phyloP scores from a whole-genome alignment of 1,140 invertebrate genomes.

The Ylistrum balloti region DNA sequence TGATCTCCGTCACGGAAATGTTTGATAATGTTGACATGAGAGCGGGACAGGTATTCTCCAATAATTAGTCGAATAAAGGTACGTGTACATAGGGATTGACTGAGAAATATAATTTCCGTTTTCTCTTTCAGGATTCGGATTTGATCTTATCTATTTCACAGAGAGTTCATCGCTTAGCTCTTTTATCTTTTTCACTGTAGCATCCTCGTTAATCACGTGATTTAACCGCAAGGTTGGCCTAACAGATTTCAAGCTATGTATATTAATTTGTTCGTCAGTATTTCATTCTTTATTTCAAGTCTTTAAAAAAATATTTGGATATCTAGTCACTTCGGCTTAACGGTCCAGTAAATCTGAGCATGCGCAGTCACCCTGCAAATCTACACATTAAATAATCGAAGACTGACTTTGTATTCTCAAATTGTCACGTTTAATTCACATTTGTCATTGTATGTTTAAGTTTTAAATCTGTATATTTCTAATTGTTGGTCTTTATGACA shows the following conservation, averaged over 20 bases:
- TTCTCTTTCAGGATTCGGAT: slow-evolving; percentile 24
- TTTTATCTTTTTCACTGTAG: background rate
- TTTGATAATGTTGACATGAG: slow-evolving; percentile 39
- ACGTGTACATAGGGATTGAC: slow-evolving; percentile 25
- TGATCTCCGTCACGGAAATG: slow-evolving; percentile 37
- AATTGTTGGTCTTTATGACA: background rate
- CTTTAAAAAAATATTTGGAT: no score
- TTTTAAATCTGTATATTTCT: no score
- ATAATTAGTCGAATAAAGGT: slow-evolving; percentile 18
- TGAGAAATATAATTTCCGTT: slow-evolving; percentile 40
- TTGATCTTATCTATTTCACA: background rate
- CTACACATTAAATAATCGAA: no score
- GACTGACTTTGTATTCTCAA: no score
- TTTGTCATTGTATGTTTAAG: no score
- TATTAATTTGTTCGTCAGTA: no score
- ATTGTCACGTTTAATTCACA: no score
- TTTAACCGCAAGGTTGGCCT: background rate
- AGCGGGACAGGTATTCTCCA: background rate
- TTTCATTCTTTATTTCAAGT: no score
- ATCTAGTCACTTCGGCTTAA: no score
- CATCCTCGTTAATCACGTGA: background rate
- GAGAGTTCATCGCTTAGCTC: slow-evolving; percentile 16
- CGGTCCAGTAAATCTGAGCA: no score
- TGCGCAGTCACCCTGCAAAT: no score
- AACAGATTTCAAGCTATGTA: background rate